Base-by-base conservation (phyloP, 2,888 invertebrate genomes). In the Celastrina argiolus region DNA sequence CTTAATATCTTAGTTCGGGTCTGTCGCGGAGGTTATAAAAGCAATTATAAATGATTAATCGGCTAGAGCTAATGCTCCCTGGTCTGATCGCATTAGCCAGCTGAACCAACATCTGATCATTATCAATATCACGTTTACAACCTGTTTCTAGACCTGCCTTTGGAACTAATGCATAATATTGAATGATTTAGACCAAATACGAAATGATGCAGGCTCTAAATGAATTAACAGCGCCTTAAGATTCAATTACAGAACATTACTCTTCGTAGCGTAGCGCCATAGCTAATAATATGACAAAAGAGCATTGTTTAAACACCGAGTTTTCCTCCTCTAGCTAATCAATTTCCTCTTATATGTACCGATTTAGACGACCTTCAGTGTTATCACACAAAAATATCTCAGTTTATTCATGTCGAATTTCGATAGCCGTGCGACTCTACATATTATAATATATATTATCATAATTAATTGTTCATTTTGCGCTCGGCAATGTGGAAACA, bases 401-500 rank as follows among this genome's bases (percentile, higher is more conserved):
- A 16, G 18, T 45, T 45, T 45, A 45, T 45, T 45, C 12, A 45
- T 45, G 51, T 26, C 51, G 5, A 51, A 51, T 22, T 51, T 51
- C 14, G 51, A 51, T 26, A 51, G 51, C 51, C 18, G 51, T 10
- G 51, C 22, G 22, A 51, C 51, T 51, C 51, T 26, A 34, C 16
- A 16, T 34, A 59, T 59, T 16, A 59, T n/a, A 31, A 56, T 28
- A n/a, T n/a, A n/a, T n/a, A n/a, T n/a, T n/a, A n/a, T n/a, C n/a
- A n/a, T n/a, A n/a, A n/a, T n/a, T n/a, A 12, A 56, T 58, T 59
- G 59, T 59, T 34, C 59, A 59, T 59, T 51, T 59, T 59, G 59
- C 59, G 59, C 59, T 59, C 59, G 2, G 59, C 34, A 18, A 16
- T 5, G 59, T 34, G 4, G 34, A 59, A 59, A 16, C 34, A 18